These are phyloP conservation scores for Sitta carolinensis DNA, from an alignment of 2,797 vertebrate species.

Conservation along the genomic window DNA sequence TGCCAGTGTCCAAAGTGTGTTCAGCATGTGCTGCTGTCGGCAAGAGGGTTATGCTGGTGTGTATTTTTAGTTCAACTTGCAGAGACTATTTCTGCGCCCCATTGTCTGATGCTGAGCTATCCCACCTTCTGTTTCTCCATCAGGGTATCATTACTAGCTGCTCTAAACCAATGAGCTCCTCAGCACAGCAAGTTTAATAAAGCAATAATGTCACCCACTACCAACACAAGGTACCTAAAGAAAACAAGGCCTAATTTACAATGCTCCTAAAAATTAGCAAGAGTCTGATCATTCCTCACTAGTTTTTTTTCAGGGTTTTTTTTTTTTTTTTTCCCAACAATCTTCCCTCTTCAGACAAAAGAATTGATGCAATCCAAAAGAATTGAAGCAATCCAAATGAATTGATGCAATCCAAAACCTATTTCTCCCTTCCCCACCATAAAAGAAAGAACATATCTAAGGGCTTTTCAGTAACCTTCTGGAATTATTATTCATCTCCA, in stretches of 20 bases:
- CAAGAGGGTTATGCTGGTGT: background rate
- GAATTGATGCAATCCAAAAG: background rate
- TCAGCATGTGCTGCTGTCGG: constrained; percentile 13
- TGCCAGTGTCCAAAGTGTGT: background rate
- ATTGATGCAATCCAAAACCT: background rate
- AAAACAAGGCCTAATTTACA: constrained; percentile 38
- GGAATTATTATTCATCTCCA: background rate
- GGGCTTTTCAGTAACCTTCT: background rate
- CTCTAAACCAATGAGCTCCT: background rate
- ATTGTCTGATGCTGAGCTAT: constrained; percentile 16
- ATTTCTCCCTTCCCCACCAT: background rate
- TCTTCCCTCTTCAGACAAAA: background rate
- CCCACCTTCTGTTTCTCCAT: constrained; percentile 56
- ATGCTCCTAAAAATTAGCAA: background rate
- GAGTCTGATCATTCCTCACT: background rate
- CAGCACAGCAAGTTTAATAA: background rate
- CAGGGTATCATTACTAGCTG: constrained; percentile 54
- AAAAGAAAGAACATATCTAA: background rate
- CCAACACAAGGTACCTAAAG: background rate
- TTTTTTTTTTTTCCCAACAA: fast-evolving
- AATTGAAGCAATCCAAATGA: background rate
- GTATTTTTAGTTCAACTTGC: constrained; percentile 60
- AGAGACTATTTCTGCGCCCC: constrained; percentile 3
- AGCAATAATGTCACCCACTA: constrained; percentile 18
- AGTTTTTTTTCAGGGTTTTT: background rate